Evolutionary conservation across 2,797 vertebrate species (phyloP), one percentile per base, ranked within the genome.

Genomic region (Anas georgica): DNA sequence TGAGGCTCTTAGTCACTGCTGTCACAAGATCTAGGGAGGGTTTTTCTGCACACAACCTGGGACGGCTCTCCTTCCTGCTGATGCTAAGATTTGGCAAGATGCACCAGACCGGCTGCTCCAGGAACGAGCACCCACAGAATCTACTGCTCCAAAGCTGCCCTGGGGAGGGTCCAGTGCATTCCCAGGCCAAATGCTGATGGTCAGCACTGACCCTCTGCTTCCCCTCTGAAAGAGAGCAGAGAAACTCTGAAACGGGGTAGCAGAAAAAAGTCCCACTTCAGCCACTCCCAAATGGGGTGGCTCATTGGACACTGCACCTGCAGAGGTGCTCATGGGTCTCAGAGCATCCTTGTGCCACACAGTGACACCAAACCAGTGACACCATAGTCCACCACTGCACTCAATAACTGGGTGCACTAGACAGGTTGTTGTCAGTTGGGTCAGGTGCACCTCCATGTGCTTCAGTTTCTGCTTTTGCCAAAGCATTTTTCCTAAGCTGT

Each of bases 391-490:
- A 50, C 48, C 48, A 50, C 23, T 50, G 23, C 48, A 50, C 48
- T 7, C 48, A 6, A 48, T 48, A 31, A 2, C 52, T 12, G 67
- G 86, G 12, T 18, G 41, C 9, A 4, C 54, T 37, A 70, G 69
- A 43, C 18, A 39, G 18, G 73, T 20, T 37, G 72, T 0, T 1
- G 25, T 45, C 33, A 0, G 5, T 13, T 6, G 25, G 67, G 17
- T 29, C 21, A 18, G 15, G 18, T 37, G 35, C 1, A 0, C 7
- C 13, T 41, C n/a, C n/a, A 64, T 1, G 21, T 77, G 82, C 79
- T 91, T 93, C 91, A 50, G 85, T 94, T 94, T 86, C 83, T 75
- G 72, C 29, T 72, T 20, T 31, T 11, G 23, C 64, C 46, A 66
- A 22, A 72, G 79, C 66, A 50, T 35, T 21, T 59, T 22, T 83